Evolutionary conservation across 2,797 vertebrate genomes (phyloP).

Genomic region (Acrocephalus scirpaceus): DNA sequence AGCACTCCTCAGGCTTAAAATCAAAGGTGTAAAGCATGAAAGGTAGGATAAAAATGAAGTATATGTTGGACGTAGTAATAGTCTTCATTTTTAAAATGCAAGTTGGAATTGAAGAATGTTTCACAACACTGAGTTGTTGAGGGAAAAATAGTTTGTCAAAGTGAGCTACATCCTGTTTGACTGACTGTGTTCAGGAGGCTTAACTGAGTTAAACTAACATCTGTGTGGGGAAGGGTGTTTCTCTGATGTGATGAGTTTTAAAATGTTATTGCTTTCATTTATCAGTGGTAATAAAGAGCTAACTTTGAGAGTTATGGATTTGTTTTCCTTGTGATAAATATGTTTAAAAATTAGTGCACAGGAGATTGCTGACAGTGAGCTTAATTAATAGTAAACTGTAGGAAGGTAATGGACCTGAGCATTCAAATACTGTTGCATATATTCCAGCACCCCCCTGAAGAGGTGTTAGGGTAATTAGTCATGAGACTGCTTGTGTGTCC

Average conservation of each 20-base stretch:
- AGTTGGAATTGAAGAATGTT: background rate
- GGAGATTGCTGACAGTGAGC: fast-evolving
- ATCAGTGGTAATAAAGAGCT: background rate
- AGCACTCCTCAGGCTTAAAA: background rate
- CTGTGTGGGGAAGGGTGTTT: background rate
- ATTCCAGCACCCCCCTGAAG: background rate
- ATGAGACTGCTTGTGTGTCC: background rate
- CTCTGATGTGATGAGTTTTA: background rate
- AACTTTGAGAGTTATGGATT: background rate
- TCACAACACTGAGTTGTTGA: background rate
- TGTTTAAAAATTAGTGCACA: background rate
- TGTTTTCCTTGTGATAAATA: background rate
- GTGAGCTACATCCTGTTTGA: background rate
- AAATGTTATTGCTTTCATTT: background rate
- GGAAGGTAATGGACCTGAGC: background rate
- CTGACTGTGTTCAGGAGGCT: background rate
- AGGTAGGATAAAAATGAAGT: background rate
- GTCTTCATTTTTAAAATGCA: background rate
- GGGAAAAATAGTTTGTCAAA: background rate
- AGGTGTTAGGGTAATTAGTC: background rate
- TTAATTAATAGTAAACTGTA: background rate
- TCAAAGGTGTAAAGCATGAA: background rate
- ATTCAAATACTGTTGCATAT: background rate
- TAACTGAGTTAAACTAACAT: background rate
- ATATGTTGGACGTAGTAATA: fast-evolving